A percentile compares a stretch with the other conserved stretches of the same genome.
Evolutionary conservation across 2,113 vertebrate genomes (phyloP).

Genomic region (Tetrao urogallus): DNA sequence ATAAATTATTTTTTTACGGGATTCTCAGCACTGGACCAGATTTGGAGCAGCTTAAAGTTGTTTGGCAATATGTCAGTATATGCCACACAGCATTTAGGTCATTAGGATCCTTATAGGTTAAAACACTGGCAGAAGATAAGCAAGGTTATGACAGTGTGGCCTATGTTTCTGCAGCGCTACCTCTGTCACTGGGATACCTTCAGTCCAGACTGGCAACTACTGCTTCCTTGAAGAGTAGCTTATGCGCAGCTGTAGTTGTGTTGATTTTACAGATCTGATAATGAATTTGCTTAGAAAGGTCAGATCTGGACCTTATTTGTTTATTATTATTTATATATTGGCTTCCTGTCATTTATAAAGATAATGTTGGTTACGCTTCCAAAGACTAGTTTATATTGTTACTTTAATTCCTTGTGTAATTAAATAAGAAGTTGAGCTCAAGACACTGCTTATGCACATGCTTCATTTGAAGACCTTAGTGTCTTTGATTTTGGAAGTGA

Average conservation of each 20-base stretch:
- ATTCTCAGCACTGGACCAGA: background rate
- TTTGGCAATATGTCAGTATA: background rate
- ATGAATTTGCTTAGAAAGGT: background rate
- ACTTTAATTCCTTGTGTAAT: background rate
- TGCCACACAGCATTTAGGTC: background rate
- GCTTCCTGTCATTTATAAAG: background rate
- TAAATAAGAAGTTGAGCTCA: background rate
- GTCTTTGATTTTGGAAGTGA: background rate
- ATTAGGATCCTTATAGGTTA: background rate
- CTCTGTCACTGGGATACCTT: background rate
- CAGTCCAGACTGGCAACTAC: background rate
- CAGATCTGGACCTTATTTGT: background rate
- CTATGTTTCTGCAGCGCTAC: background rate
- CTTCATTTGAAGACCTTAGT: background rate
- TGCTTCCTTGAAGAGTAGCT: background rate
- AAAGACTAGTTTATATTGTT: background rate
- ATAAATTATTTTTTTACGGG: background rate
- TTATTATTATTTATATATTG: background rate
- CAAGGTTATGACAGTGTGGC: background rate
- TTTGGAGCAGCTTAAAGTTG: background rate
- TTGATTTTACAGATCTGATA: background rate
- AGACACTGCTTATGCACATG: background rate
- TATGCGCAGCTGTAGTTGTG: background rate
- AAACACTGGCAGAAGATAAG: background rate
- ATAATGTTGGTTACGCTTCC: background rate